phyloP scores from a whole-genome alignment of 2,113 vertebrate species.

The Indicator indicator region DNA sequence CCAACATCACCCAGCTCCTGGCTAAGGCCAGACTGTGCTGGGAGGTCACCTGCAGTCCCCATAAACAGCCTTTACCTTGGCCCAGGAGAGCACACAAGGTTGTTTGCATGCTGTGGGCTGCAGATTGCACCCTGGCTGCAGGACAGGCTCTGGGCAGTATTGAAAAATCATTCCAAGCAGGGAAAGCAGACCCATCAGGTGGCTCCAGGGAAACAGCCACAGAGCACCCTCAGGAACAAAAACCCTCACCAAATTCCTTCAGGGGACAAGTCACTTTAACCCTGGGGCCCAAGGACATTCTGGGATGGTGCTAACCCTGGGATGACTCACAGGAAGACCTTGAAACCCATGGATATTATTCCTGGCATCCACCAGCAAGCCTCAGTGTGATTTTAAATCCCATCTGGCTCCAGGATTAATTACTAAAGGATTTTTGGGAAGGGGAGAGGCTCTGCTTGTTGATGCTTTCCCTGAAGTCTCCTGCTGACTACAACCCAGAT shows the following conservation, averaged over 20 bases:
- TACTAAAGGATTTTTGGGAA: background rate
- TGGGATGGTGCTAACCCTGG: background rate
- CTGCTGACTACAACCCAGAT: background rate
- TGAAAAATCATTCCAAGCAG: background rate
- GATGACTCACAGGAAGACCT: background rate
- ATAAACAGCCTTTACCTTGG: background rate
- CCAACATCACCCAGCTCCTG: rapidly evolving
- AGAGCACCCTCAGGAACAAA: background rate
- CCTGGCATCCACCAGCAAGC: background rate
- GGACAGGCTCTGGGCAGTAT: background rate
- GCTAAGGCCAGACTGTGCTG: background rate
- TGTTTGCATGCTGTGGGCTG: background rate
- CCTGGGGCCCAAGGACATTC: background rate
- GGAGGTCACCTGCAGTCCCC: background rate
- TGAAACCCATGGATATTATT: background rate
- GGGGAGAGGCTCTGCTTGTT: background rate
- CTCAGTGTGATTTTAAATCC: background rate
- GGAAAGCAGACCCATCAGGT: background rate
- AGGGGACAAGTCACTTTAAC: background rate
- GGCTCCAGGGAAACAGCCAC: background rate
- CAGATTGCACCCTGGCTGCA: background rate
- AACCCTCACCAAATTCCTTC: background rate
- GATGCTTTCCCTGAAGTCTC: background rate
- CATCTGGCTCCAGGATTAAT: background rate
- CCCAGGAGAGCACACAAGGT: background rate